Conservation (phyloP, 2,888 invertebrate species). For the Plebejus melissa region DNA sequence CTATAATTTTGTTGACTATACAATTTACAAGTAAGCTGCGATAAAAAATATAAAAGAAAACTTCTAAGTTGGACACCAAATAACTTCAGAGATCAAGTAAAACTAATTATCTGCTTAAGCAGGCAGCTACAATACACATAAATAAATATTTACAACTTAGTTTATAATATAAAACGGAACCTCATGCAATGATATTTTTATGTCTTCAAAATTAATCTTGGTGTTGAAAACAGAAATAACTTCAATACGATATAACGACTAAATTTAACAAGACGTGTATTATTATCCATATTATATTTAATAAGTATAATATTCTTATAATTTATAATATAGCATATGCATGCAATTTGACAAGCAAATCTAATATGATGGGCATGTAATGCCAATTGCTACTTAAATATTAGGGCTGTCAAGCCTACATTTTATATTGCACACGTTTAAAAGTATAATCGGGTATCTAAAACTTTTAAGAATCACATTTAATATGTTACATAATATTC, state of each 20-base stretch:
- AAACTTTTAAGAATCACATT: neutral
- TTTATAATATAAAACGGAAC: conserved; percentile 39
- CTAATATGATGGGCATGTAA: neutral
- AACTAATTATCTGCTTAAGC: conserved; percentile 25
- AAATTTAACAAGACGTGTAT: neutral
- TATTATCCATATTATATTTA: neutral
- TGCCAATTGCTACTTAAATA: conserved; percentile 6
- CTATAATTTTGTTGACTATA: conserved; percentile 4
- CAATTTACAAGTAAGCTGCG: neutral
- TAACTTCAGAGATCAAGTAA: conserved; percentile 15
- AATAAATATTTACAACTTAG: conserved; percentile 43
- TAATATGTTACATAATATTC: neutral
- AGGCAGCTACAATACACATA: conserved; percentile 37
- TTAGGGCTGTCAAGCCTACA: neutral
- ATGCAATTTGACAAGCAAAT: neutral
- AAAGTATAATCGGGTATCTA: neutral
- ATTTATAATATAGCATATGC: neutral
- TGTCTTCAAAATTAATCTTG: neutral
- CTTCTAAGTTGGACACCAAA: conserved; percentile 21
- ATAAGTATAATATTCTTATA: neutral
- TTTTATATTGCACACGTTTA: neutral
- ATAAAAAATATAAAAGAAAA: neutral
- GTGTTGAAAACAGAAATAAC: neutral
- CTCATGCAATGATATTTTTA: conserved; percentile 12
- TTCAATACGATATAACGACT: neutral